These are phyloP conservation scores for Scaptomyza reducta DNA, from an alignment of 2,888 invertebrate species.

Conservation along the genomic window DNA sequence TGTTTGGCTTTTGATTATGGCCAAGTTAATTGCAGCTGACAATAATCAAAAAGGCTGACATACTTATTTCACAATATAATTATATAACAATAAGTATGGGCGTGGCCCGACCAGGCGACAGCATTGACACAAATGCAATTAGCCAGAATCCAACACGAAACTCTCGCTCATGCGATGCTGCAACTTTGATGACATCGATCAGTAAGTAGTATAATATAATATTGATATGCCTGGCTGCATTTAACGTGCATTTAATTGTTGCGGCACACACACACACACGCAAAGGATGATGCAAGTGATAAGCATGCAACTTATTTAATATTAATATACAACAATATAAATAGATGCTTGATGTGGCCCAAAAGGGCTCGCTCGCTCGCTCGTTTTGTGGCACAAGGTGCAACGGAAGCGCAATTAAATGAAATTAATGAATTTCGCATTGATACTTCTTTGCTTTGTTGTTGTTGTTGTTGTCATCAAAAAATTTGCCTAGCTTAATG, in stretches of 20 bases:
- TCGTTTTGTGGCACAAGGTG: constrained; percentile 56
- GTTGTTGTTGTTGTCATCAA: constrained; percentile 3
- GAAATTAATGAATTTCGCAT: constrained; percentile 34
- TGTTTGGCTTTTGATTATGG: constrained; percentile 8
- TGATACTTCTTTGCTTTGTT: constrained; percentile 25
- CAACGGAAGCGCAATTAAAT: constrained; percentile 70
- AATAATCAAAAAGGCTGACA: constrained; percentile 27
- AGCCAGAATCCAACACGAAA: constrained; percentile 14
- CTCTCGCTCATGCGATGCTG: constrained; percentile 62
- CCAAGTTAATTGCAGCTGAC: constrained; percentile 52
- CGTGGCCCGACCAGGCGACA: constrained; percentile 20
- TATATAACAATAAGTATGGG: constrained; percentile 74
- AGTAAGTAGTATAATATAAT: constrained; percentile 27
- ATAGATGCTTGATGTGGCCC: constrained; percentile 43
- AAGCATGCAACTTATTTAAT: constrained; percentile 32
- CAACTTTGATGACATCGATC: constrained; percentile 17
- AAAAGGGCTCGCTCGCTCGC: constrained; percentile 5
- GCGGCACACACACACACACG: constrained; percentile 17
- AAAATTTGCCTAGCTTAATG: constrained; percentile 51
- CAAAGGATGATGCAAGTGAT: constrained; percentile 42
- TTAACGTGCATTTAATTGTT: constrained; percentile 71
- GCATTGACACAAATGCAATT: constrained; percentile 52
- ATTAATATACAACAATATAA: constrained; percentile 22
- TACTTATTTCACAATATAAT: constrained; percentile 62
- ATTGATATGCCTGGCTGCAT: constrained; percentile 59